Evolutionary conservation across 1,140 invertebrate genomes (phyloP), one percentile per base, ranked within the genome.

Genomic region (Muscidifurax raptorellus): DNA sequence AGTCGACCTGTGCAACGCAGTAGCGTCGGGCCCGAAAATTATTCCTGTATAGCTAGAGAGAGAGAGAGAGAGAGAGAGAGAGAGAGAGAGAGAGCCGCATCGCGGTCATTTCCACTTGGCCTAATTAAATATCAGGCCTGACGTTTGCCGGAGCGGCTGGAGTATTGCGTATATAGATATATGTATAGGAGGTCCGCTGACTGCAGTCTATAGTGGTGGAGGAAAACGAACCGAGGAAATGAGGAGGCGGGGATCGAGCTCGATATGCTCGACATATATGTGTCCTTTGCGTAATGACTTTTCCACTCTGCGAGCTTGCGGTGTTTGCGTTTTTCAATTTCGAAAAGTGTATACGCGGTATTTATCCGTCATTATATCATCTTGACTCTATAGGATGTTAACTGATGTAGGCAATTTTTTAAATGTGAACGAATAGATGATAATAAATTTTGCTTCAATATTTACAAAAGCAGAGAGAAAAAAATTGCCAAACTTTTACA

Each of bases 21-120:
- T 88, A 40, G 88, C 87, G 22, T 59, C 85, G 83, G 82, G 84
- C 78, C 87, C 86, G 89, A 90, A 90, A 90, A 91, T 90, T 90
- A 91, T 90, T 89, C 88, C 86, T 88, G 82, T 85, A 10, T 40
- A 86, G n/a, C 86, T 13, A 47, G 32, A 52, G 67, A 2, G 64
- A 80, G 52, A 18, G 15, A 75, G 71, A 67, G 77, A 80, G 71
- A 75, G 25, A 47, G 52, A 36, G 64, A 32, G 32, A 64, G 59
- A 64, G 59, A 64, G 59, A 64, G 59, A 67, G 22, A 28, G 67
- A 71, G 67, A 69, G 6, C n/a, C 25, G 22, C 67, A 69, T 30
- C 25, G 67, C 0, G 67, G 44, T 18, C 15, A 75, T 40, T 78
- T 66, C 67, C 69, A 79, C 83, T 79, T 79, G 69, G 78, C 71